Evolutionary conservation across 2,888 invertebrate species (phyloP), one percentile per base, ranked within the genome.

Genomic region (Scelioninae gen. 1): DNA sequence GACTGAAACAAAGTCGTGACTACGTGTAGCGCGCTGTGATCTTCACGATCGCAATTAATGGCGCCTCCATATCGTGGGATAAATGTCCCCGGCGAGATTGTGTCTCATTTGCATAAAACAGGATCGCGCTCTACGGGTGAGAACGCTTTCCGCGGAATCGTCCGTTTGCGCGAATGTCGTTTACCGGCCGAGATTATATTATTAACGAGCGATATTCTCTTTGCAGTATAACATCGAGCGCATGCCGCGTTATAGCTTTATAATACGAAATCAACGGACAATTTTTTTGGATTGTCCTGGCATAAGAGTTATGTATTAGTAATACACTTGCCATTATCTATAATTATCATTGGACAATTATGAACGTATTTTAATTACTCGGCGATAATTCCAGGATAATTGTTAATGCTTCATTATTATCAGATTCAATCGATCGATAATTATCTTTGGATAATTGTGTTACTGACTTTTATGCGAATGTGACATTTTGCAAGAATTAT

Each of bases 11-110:
- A 84, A 86, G 80, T 86, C 86, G 86, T 86, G 85, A 87, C 86
- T 83, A 76, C 63, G 75, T 75, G 75, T 65, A 56, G 78, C 60
- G 78, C 60, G 72, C 63, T 75, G 76, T 78, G 86, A 86, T 85
- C 84, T 81, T 85, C 83, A 84, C 87, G 86, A 87, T 87, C 81
- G 88, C 87, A 88, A 89, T 89, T 89, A 89, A 89, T 87, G 87
- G 86, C 84, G 85, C 75, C 85, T 84, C 84, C 85, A 87, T 86
- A 87, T 89, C 88, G 88, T 88, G 89, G 88, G 89, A 89, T 89
- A 89, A 88, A 88, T 89, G 89, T 89, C 89, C 86, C 86, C 86
- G 66, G 56, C 71, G 83, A 86, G 84, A 85, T 84, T 75, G 85
- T 85, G 85, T 84, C 85, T 86, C 86, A 89, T 88, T 89, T 88